These are phyloP conservation scores for Theonella swinhoei DNA, from an alignment of 37 sponge, comb jelly and placozoan genomes.

Conservation along the genomic window DNA sequence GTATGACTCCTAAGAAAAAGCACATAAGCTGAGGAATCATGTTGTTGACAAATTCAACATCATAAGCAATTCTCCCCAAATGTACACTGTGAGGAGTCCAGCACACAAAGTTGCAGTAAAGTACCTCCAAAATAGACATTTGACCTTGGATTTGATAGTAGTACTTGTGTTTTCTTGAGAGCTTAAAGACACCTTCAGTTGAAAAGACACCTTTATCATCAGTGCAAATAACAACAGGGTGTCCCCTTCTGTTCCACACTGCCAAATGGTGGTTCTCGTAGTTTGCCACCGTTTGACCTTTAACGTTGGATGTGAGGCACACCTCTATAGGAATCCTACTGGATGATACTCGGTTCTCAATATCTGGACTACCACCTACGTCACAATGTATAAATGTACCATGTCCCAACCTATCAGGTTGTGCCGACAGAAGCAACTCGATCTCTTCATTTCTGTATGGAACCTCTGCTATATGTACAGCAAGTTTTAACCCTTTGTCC, in stretches of 20 bases:
- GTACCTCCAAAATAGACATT: no score
- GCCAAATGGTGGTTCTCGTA: conserved; percentile 72
- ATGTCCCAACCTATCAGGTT: conserved; percentile 79
- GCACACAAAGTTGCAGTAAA: no score
- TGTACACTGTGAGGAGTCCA: no score
- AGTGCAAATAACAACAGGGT: conserved; percentile 71
- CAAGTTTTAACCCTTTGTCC: conserved; percentile 63
- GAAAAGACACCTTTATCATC: conserved; percentile 88
- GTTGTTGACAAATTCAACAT: no score
- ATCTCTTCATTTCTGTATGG: conserved; percentile 46
- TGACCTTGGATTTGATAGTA: no score
- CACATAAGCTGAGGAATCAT: no score
- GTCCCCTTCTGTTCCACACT: conserved; percentile 48
- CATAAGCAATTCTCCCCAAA: no score
- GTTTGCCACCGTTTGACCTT: conserved; percentile 60
- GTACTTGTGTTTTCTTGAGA: no score
- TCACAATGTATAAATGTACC: conserved; percentile 70
- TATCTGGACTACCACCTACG: conserved; percentile 49
- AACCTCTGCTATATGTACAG: conserved; percentile 73
- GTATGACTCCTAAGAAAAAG: no score
- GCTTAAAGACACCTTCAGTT: no score
- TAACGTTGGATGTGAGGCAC: conserved; percentile 84
- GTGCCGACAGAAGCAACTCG: conserved; percentile 26
- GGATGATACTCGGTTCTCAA: conserved; percentile 34
- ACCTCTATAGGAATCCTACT: conserved; percentile 79